Evolutionary conservation across 2,888 invertebrate species (phyloP).

Genomic region (Uloborus plumipes): DNA sequence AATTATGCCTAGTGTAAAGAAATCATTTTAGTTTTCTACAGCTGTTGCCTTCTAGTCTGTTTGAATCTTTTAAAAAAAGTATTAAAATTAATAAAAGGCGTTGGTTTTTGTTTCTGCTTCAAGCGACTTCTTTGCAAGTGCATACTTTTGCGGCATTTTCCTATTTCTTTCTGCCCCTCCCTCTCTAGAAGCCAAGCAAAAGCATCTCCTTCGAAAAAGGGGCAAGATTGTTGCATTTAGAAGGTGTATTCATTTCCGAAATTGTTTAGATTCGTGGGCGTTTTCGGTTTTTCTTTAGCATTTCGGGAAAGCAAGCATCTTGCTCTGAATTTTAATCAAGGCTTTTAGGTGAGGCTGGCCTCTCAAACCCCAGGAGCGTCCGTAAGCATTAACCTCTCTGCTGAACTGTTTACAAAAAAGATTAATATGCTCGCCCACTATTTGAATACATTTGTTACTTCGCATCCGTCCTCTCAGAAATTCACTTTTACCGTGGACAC

Average conservation of each 20-base stretch:
- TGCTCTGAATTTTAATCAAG: slow-evolving; percentile 19
- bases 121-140: too few relatives aligned
- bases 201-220: neutral
- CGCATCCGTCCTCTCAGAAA: neutral
- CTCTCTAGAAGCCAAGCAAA: neutral
- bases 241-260: slow-evolving; percentile 6
- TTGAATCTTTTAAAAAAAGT: too few relatives aligned
- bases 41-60: too few relatives aligned
- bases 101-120: too few relatives aligned
- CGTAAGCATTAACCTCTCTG: slow-evolving; percentile 17
- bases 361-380: slow-evolving; percentile 3
- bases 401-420: slow-evolving; percentile 22
- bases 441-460: neutral
- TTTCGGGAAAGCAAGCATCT: slow-evolving; percentile 10
- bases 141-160: too few relatives aligned
- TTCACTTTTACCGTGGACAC: too few relatives aligned
- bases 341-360: slow-evolving; percentile 5
- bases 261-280: slow-evolving; percentile 17
- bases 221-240: slow-evolving; percentile 21
- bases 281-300: slow-evolving; percentile 12
- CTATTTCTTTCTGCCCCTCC: too few relatives aligned
- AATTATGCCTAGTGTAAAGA: too few relatives aligned
- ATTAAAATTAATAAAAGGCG: too few relatives aligned
- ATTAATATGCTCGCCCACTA: slow-evolving; percentile 8
- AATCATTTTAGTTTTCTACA: too few relatives aligned